These are phyloP conservation scores for Cephalotes varians DNA, from an alignment of 2,888 invertebrate genomes.

Conservation along the genomic window DNA sequence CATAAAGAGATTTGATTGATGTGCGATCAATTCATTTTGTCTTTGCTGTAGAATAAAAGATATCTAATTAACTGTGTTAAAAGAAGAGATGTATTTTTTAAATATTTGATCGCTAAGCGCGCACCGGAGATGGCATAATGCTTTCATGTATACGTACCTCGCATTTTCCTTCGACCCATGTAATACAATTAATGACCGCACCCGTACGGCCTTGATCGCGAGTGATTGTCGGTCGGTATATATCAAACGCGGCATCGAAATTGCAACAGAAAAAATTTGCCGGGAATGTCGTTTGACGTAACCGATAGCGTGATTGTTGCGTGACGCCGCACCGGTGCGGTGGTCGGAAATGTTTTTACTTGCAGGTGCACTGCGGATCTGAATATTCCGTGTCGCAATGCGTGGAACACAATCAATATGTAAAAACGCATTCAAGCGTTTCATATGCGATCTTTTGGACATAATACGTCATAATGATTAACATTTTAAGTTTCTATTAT, in stretches of 20 bases:
- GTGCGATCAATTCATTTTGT: neutral
- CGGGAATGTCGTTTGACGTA: slow-evolving; percentile 50
- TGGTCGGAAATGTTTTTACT: slow-evolving; percentile 31
- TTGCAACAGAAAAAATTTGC: slow-evolving; percentile 51
- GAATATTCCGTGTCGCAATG: slow-evolving; percentile 39
- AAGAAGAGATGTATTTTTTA: neutral
- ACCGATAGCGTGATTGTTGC: slow-evolving; percentile 43
- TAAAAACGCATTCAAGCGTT: neutral
- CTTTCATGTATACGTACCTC: slow-evolving; percentile 1
- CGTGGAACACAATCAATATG: neutral
- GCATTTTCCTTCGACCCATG: slow-evolving; percentile 47
- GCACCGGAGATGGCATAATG: neutral
- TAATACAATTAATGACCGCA: slow-evolving; percentile 61
- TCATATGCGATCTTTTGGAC: neutral
- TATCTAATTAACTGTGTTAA: neutral
- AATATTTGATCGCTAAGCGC: neutral
- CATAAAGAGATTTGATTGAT: neutral
- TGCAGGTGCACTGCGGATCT: slow-evolving; percentile 49
- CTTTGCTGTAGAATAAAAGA: neutral
- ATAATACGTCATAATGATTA: neutral
- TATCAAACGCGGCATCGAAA: slow-evolving; percentile 46
- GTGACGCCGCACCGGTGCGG: slow-evolving; percentile 18
- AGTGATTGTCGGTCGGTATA: slow-evolving; percentile 45
- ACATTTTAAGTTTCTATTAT: neutral
- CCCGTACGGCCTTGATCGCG: slow-evolving; percentile 45